Base-by-base conservation (phyloP, 2,888 invertebrate genomes). In the Luperina nickerlii region DNA sequence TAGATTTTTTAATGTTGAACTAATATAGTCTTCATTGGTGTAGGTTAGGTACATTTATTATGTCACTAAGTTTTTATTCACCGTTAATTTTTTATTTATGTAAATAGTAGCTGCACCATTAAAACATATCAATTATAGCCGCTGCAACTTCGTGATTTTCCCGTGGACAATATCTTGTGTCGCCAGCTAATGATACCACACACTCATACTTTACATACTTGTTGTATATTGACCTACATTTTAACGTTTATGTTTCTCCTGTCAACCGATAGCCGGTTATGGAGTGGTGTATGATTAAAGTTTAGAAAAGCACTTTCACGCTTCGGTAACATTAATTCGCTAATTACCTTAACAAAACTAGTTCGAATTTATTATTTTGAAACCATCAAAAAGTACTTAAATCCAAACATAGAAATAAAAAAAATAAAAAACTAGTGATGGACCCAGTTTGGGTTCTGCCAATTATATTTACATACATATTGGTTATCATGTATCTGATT, bases 221-320 rank as follows among this genome's bases (percentile, higher is more conserved):
- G 82, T 85, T 84, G 76, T 74, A 63, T 71, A 84, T 85, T 89
- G 89, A 88, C 89, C 89, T 81, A 87, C 83, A 87, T 89, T 78
- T 57, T 32, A 78, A 65, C 78, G 75, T 62, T 80, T 82, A 65
- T 82, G 82, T 74, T 82, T 84, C 78, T 76, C 73, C 69, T 81
- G 78, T 79, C 74, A 74, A 73, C 68, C 78, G 78, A 86, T 85
- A 82, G 66, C 70, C 76, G 38, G 70, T 66, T 79, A 84, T 85
- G 48, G 73, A 87, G 76, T 77, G 69, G 63, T 62, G 66, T 65
- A 32, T 42, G 86, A 78, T 75, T 76, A 72, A 72, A 84, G 68
- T 85, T 79, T 79, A 75, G 66, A 73, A 68, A 74, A 75, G 69
- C 68, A 76, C 73, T 85, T 75, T 82, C 63, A 76, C 54, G 54